A percentile compares a stretch with the other conserved stretches of the same genome.
Conservation (phyloP, 2,113 vertebrate species). For the Ranitomeya variabilis region DNA sequence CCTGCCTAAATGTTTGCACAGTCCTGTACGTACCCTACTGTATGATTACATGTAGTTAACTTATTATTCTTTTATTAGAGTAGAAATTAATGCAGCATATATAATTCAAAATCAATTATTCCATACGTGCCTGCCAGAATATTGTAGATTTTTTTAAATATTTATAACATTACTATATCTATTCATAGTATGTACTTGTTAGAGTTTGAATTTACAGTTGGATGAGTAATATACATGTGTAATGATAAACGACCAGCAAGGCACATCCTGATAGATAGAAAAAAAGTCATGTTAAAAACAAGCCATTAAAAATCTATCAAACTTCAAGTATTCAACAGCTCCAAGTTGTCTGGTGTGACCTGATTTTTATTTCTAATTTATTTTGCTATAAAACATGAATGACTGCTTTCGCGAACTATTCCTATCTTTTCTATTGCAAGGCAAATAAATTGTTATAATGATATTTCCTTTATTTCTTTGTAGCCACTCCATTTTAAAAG, state of each 20-base stretch:
- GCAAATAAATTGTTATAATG: slow-evolving; percentile 9
- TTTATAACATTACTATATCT: background rate
- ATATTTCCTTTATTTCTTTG: background rate
- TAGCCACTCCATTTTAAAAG: background rate
- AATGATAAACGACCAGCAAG: background rate
- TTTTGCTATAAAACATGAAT: background rate
- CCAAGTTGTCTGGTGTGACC: background rate
- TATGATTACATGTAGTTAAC: too few relatives aligned
- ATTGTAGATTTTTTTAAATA: background rate
- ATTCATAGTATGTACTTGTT: background rate
- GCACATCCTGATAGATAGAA: background rate
- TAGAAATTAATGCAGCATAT: too few relatives aligned
- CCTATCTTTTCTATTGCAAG: background rate
- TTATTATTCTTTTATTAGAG: too few relatives aligned
- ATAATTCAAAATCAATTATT: too few relatives aligned
- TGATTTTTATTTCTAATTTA: slow-evolving; percentile 4
- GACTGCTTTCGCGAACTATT: background rate
- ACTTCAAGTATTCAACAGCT: background rate
- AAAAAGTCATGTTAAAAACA: background rate
- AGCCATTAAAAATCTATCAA: background rate
- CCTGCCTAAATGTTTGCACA: too few relatives aligned
- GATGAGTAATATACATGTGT: background rate
- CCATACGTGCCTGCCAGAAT: too few relatives aligned
- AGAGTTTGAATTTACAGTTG: background rate
- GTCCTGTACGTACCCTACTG: too few relatives aligned